phyloP scores from a whole-genome alignment of 2,888 invertebrate genomes.

The Apotomis turbidana region DNA sequence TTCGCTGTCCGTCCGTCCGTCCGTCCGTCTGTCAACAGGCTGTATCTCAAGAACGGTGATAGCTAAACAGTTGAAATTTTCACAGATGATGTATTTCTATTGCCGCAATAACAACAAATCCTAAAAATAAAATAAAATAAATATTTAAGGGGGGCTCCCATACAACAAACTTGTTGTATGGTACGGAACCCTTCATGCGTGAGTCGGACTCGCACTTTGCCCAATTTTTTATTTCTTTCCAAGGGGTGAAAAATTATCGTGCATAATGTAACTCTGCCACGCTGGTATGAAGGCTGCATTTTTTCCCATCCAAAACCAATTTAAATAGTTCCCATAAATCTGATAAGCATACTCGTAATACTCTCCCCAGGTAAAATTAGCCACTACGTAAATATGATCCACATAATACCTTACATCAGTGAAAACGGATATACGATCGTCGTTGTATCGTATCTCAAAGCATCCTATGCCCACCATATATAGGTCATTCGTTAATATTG shows the following conservation, averaged over 20 bases:
- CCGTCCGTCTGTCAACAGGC: too few species aligned
- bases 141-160: too few species aligned
- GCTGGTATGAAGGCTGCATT: conserved; percentile 13
- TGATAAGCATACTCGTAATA: conserved; percentile 38
- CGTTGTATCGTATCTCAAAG: conserved; percentile 67
- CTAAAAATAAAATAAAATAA: too few species aligned
- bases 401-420: conserved; percentile 46
- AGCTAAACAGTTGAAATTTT: too few species aligned
- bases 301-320: conserved; percentile 7
- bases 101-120: too few species aligned
- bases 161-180: too few species aligned
- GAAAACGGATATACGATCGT: conserved; percentile 46
- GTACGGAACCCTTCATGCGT: too few species aligned
- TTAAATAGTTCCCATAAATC: conserved; percentile 19
- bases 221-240: conserved; percentile 5
- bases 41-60: too few species aligned
- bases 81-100: too few species aligned
- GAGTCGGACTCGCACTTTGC: too few species aligned
- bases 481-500: conserved; percentile 44
- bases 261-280: conserved; percentile 1
- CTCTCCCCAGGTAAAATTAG: conserved; percentile 26
- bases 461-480: conserved; percentile 56
- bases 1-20: too few species aligned
- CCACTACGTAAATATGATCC: conserved; percentile 27
- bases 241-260: conserved; percentile 31